phyloP scores from a whole-genome alignment of 1,140 invertebrate species.

The Drusus annulatus region DNA sequence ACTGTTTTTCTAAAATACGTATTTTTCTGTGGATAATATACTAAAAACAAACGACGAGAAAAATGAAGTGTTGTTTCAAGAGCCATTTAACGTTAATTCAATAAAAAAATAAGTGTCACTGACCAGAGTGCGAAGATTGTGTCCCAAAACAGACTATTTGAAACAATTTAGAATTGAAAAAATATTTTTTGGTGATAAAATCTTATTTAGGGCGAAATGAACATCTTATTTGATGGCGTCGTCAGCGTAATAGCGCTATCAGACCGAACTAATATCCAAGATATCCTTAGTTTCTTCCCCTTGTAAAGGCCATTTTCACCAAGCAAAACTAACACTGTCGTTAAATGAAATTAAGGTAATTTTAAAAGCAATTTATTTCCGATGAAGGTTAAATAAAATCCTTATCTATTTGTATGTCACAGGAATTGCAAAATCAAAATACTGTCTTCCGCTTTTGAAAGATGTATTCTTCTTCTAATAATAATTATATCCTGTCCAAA shows the following conservation, averaged over 20 bases:
- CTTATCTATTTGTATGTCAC: no score
- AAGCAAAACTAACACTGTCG: constrained; percentile 8
- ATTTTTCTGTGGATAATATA: no score
- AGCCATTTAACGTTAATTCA: neutral
- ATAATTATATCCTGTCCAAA: no score
- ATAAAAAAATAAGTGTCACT: no score
- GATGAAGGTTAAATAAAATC: neutral
- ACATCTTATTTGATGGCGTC: constrained; percentile 24
- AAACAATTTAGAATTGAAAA: neutral
- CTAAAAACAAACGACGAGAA: no score
- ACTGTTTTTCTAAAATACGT: no score
- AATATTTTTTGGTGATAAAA: constrained; percentile 1
- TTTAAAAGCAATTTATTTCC: neutral
- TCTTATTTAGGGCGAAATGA: constrained; percentile 20
- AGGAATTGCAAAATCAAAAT: no score
- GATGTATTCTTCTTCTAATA: no score
- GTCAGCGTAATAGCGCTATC: constrained; percentile 12
- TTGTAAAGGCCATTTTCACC: neutral
- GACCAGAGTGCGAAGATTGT: no score
- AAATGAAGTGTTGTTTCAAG: no score
- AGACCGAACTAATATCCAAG: constrained; percentile 1
- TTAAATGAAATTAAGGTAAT: constrained; percentile 24
- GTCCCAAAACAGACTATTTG: no score
- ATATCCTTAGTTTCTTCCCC: neutral
- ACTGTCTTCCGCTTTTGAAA: no score